These are phyloP conservation scores for Drosophila borealis DNA, from an alignment of 2,888 invertebrate genomes.

Conservation along the genomic window DNA sequence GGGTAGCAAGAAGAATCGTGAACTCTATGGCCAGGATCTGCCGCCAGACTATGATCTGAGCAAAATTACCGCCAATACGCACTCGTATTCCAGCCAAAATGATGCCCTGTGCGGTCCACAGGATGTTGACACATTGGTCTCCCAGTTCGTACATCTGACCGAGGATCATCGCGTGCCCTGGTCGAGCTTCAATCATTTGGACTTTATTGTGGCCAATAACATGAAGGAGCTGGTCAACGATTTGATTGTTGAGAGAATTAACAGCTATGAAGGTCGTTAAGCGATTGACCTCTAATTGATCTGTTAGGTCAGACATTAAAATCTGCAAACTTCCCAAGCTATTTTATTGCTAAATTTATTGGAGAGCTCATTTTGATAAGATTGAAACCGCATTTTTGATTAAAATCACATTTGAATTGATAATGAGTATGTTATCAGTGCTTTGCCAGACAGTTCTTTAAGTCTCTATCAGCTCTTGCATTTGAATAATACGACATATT, in stretches of 20 bases:
- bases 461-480: neutral
- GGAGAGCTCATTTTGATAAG: slow-evolving; percentile 14
- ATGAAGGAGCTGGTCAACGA: slow-evolving; percentile 77
- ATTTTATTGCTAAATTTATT: slow-evolving; percentile 1
- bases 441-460: neutral
- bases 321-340: neutral
- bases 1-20: slow-evolving; percentile 67
- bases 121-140: slow-evolving; percentile 75
- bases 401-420: slow-evolving; percentile 8
- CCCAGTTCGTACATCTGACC: slow-evolving; percentile 53
- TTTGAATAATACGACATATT: neutral
- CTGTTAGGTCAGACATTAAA: neutral
- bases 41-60: slow-evolving; percentile 80
- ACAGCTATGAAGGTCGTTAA: slow-evolving; percentile 50
- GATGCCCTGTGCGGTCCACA: slow-evolving; percentile 75
- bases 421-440: slow-evolving; percentile 1
- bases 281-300: neutral
- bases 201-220: slow-evolving; percentile 77
- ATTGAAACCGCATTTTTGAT: slow-evolving; percentile 8
- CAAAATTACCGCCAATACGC: slow-evolving; percentile 72
- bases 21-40: slow-evolving; percentile 66
- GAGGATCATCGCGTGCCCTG: slow-evolving; percentile 78
- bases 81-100: slow-evolving; percentile 77
- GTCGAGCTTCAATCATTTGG: slow-evolving; percentile 80
- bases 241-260: slow-evolving; percentile 62